Conservation (phyloP, 2,888 invertebrate species). For the Pediacus dermestoides region DNA sequence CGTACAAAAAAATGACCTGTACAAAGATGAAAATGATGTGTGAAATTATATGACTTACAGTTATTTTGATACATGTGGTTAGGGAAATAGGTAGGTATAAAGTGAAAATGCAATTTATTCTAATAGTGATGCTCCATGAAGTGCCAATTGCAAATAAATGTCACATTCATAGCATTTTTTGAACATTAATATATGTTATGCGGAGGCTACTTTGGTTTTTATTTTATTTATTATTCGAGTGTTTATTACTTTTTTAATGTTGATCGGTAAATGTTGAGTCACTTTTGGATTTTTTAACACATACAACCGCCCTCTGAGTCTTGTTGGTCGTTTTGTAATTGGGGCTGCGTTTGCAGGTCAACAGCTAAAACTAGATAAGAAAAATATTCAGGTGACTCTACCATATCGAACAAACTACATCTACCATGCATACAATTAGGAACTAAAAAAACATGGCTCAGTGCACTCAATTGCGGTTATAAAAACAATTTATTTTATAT, state of each 20-base stretch:
- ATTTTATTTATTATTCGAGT: slow-evolving; percentile 23
- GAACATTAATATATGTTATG: slow-evolving; percentile 38
- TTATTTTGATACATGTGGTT: neutral
- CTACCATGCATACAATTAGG: too few species aligned
- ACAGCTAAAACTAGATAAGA: slow-evolving; percentile 58
- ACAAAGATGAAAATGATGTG: too few species aligned
- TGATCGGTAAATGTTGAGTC: slow-evolving; percentile 20
- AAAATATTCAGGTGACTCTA: too few species aligned
- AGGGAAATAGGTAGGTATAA: neutral
- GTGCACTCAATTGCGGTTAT: too few species aligned
- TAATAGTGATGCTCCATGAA: neutral
- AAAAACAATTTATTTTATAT: too few species aligned
- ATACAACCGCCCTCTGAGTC: slow-evolving; percentile 81
- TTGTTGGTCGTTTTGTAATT: slow-evolving; percentile 73
- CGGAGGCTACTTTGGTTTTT: slow-evolving; percentile 40
- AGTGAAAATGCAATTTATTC: too few species aligned
- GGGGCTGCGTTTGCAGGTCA: slow-evolving; percentile 77
- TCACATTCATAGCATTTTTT: slow-evolving; percentile 44
- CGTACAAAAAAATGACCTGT: slow-evolving; percentile 8
- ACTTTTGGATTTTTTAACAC: slow-evolving; percentile 58
- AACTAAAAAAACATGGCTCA: too few species aligned
- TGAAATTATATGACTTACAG: neutral
- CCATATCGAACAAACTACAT: too few species aligned
- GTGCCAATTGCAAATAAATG: slow-evolving; percentile 11
- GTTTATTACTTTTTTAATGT: slow-evolving; percentile 28